Conservation (phyloP, 2,797 vertebrate species). For the Cynodonichthys magdalenae region DNA sequence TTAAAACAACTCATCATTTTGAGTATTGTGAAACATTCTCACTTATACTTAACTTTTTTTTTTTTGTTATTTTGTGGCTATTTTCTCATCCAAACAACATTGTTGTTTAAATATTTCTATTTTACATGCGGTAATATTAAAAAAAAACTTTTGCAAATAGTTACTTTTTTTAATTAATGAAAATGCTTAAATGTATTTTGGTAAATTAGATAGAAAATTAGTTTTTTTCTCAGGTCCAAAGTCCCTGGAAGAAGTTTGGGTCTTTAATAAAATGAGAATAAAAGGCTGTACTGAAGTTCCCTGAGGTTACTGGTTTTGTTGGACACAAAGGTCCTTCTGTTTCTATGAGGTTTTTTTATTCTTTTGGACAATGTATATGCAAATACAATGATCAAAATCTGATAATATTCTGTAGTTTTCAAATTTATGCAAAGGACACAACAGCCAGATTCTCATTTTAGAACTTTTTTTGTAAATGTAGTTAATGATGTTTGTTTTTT, state of each 20-base stretch:
- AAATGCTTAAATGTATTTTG: conserved; percentile 30
- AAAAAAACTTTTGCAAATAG: too few relatives aligned
- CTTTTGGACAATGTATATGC: conserved; percentile 30
- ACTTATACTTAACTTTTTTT: too few relatives aligned
- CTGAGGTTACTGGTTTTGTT: conserved; percentile 4
- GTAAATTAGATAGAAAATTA: conserved; percentile 28
- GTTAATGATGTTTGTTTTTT: conserved; percentile 28
- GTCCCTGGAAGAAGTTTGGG: conserved; percentile 36
- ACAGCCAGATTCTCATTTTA: conserved; percentile 5
- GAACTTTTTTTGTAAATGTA: conserved; percentile 17
- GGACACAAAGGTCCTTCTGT: conserved; percentile 23
- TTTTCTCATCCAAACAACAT: too few relatives aligned
- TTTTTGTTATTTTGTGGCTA: too few relatives aligned
- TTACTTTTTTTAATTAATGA: conserved; percentile 22
- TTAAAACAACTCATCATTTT: too few relatives aligned
- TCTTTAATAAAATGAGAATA: conserved; percentile 35
- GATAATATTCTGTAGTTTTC: too few relatives aligned
- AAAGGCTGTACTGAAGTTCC: conserved; percentile 5
- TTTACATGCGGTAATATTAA: too few relatives aligned
- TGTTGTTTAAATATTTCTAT: too few relatives aligned
- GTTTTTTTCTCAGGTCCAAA: conserved; percentile 8
- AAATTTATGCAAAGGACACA: conserved; percentile 3
- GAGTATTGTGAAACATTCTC: too few relatives aligned
- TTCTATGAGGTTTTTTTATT: conserved; percentile 20
- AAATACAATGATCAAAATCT: neutral